phyloP scores from a whole-genome alignment of 2,797 vertebrate genomes.

The Sebastes matsubarae region DNA sequence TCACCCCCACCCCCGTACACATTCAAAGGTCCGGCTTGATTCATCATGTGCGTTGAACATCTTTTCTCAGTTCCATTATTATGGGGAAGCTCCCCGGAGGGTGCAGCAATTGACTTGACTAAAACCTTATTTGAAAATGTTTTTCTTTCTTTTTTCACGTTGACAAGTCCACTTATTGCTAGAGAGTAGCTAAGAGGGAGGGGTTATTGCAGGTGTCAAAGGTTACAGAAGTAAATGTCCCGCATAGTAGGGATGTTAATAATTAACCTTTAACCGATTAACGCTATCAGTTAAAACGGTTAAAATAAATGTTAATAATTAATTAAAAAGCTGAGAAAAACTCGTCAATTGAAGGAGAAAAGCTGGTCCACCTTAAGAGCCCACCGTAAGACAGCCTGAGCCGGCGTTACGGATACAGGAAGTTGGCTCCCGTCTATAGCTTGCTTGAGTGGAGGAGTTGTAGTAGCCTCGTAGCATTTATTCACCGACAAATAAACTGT shows the following conservation, averaged over 20 bases:
- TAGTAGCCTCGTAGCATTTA: no score
- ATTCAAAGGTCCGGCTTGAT: slow-evolving; percentile 19
- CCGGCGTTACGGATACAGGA: no score
- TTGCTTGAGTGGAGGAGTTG: no score
- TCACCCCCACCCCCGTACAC: not conserved
- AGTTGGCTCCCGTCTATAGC: no score
- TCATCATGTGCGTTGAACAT: slow-evolving; percentile 19
- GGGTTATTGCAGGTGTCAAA: not conserved
- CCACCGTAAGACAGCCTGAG: no score
- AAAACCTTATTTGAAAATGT: slow-evolving; percentile 28
- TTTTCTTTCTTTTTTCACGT: slow-evolving; percentile 12
- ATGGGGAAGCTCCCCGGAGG: slow-evolving; percentile 5
- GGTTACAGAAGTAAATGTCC: not conserved
- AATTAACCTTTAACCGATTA: no score
- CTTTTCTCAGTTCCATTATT: slow-evolving; percentile 17
- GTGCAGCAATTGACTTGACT: slow-evolving; percentile 18
- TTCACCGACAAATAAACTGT: no score
- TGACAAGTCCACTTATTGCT: not conserved
- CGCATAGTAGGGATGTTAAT: not conserved
- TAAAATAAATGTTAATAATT: no score
- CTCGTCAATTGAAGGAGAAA: no score
- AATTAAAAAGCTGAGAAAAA: no score
- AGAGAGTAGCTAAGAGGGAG: not conserved
- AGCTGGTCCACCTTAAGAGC: no score
- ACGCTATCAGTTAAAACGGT: no score